Conservation (phyloP, 2,113 vertebrate genomes). For the Campylomormyrus numenius region DNA sequence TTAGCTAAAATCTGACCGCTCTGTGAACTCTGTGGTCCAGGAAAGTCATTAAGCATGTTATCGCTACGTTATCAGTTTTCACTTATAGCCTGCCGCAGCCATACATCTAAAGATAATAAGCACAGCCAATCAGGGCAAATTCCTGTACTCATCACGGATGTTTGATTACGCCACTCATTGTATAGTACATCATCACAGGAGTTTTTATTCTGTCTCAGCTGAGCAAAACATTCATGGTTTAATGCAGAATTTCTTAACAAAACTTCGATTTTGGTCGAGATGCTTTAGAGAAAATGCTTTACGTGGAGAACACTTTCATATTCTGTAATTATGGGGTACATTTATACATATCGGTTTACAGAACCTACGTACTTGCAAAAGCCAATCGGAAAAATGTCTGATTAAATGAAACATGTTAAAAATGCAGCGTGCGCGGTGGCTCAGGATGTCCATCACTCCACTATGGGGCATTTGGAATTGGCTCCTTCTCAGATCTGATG, state of each 20-base stretch:
- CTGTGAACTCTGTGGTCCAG: slow-evolving; percentile 55
- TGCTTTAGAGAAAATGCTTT: neutral
- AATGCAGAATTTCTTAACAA: neutral
- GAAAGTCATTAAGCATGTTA: slow-evolving; percentile 54
- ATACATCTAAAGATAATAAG: slow-evolving; percentile 43
- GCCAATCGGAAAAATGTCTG: neutral
- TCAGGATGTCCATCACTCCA: neutral
- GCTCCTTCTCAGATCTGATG: neutral
- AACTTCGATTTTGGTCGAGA: neutral
- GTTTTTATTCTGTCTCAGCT: neutral
- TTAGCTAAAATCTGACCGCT: slow-evolving; percentile 38
- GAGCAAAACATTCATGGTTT: neutral
- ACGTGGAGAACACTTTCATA: neutral
- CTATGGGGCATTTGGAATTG: neutral
- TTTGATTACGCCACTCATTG: neutral
- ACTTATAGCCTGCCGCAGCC: slow-evolving; percentile 37
- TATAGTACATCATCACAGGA: neutral
- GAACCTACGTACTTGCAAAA: neutral
- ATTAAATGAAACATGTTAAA: neutral
- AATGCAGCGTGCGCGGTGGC: neutral
- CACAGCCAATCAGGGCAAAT: slow-evolving; percentile 35
- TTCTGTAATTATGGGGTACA: neutral
- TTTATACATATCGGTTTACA: neutral
- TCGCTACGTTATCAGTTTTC: slow-evolving; percentile 47
- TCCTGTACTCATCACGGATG: neutral